Percentiles rank a stretch among this genome's conserved stretches.
Evolutionary conservation across 1,140 invertebrate species (phyloP).

Genomic region (Odontomachus brunneus): DNA sequence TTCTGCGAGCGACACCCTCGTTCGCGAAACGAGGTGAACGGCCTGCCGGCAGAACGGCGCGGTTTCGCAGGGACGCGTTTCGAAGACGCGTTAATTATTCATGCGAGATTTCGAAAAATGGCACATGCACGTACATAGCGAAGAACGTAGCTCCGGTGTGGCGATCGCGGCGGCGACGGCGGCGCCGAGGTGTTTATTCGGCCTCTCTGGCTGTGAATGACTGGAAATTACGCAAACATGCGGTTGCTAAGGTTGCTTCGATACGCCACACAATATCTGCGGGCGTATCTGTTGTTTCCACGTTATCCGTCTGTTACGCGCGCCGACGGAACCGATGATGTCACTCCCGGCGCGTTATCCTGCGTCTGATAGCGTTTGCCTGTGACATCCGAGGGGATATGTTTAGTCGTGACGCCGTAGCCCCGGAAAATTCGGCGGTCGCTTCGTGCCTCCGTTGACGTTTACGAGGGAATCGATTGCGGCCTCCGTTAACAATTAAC

Average conservation of each 20-base stretch:
- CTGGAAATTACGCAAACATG: slow-evolving; percentile 56
- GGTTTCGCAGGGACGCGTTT: slow-evolving; percentile 13
- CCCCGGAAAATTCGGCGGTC: background rate
- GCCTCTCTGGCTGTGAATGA: slow-evolving; percentile 40
- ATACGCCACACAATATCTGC: slow-evolving; percentile 44
- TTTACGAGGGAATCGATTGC: too few relatives aligned
- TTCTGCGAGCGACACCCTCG: background rate
- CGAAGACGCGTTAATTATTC: slow-evolving; percentile 33
- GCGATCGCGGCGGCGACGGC: background rate
- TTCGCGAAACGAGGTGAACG: background rate
- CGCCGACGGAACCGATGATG: slow-evolving; percentile 8
- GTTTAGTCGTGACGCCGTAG: background rate
- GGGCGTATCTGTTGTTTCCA: slow-evolving; percentile 46
- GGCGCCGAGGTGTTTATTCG: slow-evolving; percentile 16
- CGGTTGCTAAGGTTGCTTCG: slow-evolving; percentile 35
- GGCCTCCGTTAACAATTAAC: too few relatives aligned
- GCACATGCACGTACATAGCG: background rate
- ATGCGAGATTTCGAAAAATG: slow-evolving; percentile 52
- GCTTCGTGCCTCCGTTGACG: too few relatives aligned
- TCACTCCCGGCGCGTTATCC: background rate
- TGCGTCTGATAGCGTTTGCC: slow-evolving; percentile 17
- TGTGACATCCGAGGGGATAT: background rate
- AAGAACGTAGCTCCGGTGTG: background rate
- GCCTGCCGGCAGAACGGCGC: background rate
- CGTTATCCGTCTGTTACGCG: slow-evolving; percentile 47